phyloP scores from a whole-genome alignment of 2,888 invertebrate genomes.

The Spodoptera picta region DNA sequence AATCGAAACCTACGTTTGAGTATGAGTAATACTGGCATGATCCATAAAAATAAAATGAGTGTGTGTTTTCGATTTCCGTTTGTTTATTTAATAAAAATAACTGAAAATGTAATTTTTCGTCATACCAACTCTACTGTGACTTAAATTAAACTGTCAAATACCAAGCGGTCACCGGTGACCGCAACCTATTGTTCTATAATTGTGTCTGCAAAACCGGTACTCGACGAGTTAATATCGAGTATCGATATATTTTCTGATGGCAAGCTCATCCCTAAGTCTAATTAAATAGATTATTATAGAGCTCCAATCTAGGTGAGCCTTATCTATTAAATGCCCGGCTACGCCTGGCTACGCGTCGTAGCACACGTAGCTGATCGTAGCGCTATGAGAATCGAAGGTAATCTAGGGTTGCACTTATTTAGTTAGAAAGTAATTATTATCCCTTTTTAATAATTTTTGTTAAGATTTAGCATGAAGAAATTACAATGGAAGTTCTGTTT shows the following conservation, averaged over 20 bases:
- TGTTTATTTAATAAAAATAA: too few relatives aligned
- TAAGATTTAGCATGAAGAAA: background rate
- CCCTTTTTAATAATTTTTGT: slow-evolving; percentile 23
- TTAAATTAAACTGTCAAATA: too few relatives aligned
- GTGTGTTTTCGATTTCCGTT: too few relatives aligned
- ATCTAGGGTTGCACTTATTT: slow-evolving; percentile 4
- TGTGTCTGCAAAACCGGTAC: too few relatives aligned
- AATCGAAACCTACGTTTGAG: too few relatives aligned
- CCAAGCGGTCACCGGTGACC: too few relatives aligned
- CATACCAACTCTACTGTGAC: too few relatives aligned
- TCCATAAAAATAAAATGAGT: too few relatives aligned
- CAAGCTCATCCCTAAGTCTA: slow-evolving; percentile 7
- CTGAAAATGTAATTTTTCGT: too few relatives aligned
- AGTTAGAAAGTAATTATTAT: slow-evolving; percentile 22
- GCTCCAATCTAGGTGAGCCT: slow-evolving; percentile 39
- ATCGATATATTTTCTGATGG: background rate
- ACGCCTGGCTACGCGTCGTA: slow-evolving; percentile 46
- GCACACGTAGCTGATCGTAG: slow-evolving; percentile 44
- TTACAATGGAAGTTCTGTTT: background rate
- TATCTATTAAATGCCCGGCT: slow-evolving; percentile 44
- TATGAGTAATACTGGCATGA: too few relatives aligned
- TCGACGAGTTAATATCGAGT: too few relatives aligned
- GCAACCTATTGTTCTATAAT: too few relatives aligned
- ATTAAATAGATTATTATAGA: slow-evolving; percentile 40
- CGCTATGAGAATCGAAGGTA: slow-evolving; percentile 44